phyloP scores from a whole-genome alignment of 2,113 vertebrate species.

The Brevimyrus niger region DNA sequence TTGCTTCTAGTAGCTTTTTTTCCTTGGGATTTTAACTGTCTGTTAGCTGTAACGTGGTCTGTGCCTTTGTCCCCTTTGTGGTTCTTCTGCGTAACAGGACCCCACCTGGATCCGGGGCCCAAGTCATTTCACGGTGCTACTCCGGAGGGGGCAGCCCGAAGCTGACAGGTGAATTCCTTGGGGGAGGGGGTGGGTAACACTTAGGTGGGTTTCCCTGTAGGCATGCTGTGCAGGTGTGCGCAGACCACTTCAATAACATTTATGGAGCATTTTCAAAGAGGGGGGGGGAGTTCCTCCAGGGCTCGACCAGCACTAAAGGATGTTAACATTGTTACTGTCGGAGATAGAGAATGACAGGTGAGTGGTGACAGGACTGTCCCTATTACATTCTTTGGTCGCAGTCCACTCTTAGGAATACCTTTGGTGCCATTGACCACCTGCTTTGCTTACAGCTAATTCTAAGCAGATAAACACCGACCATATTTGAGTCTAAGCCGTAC shows the following conservation, averaged over 20 bases:
- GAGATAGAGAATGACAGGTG: background rate
- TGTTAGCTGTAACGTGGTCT: background rate
- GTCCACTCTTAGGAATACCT: background rate
- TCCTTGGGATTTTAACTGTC: background rate
- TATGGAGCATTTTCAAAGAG: slow-evolving; percentile 30
- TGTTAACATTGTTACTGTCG: background rate
- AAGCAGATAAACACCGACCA: background rate
- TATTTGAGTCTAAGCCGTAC: background rate
- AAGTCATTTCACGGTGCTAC: background rate
- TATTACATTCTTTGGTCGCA: background rate
- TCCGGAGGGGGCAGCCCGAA: background rate
- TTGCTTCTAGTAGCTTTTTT: background rate
- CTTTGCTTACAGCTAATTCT: background rate
- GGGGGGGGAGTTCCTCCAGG: slow-evolving; percentile 32
- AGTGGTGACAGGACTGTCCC: background rate
- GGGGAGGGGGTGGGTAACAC: background rate
- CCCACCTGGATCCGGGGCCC: background rate
- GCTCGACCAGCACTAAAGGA: slow-evolving; percentile 52
- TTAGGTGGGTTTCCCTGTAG: background rate
- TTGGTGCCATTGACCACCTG: background rate
- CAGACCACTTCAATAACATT: slow-evolving; percentile 36
- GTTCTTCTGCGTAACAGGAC: background rate
- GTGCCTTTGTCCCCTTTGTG: background rate
- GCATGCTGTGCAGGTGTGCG: slow-evolving; percentile 34
- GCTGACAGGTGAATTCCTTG: background rate